A percentile compares a stretch with the other conserved stretches of the same genome.
These are phyloP conservation scores for Whitmania pigra DNA, from an alignment of 1,140 invertebrate species.

Conservation along the genomic window DNA sequence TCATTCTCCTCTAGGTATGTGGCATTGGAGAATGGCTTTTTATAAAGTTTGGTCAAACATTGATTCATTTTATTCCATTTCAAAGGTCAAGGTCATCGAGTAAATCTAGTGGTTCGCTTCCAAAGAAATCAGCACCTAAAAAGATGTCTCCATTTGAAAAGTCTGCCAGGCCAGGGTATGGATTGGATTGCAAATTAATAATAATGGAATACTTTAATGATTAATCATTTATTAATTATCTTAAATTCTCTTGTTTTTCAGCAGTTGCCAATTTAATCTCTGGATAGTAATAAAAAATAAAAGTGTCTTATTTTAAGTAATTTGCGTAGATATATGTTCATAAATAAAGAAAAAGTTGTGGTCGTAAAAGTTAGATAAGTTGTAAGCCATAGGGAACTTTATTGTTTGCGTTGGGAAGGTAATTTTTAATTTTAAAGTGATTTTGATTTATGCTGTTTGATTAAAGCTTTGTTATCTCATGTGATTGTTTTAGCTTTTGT, in stretches of 20 bases:
- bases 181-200: background rate
- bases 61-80: background rate
- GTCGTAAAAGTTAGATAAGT: slow-evolving; percentile 4
- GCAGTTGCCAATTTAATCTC: slow-evolving; percentile 7
- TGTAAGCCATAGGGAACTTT: background rate
- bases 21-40: background rate
- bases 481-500: too few relatives aligned
- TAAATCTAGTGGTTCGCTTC: background rate
- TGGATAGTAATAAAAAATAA: slow-evolving; percentile 1
- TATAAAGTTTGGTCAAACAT: background rate
- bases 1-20: slow-evolving; percentile 17
- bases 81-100: slow-evolving; percentile 2
- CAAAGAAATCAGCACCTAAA: background rate
- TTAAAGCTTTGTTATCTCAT: background rate
- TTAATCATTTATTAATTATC: background rate
- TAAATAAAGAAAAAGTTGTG: too few relatives aligned
- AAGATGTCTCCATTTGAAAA: too few relatives aligned
- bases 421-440: slow-evolving; percentile 8
- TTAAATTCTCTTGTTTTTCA: slow-evolving; percentile 7
- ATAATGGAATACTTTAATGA: background rate
- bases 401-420: slow-evolving; percentile 2
- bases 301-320: too few relatives aligned
- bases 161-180: background rate
- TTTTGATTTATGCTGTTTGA: slow-evolving; percentile 1
- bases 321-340: too few relatives aligned